Evolutionary conservation across 2,888 invertebrate genomes (phyloP), one percentile per base, ranked within the genome.

Genomic region (Dryococelus australis): DNA sequence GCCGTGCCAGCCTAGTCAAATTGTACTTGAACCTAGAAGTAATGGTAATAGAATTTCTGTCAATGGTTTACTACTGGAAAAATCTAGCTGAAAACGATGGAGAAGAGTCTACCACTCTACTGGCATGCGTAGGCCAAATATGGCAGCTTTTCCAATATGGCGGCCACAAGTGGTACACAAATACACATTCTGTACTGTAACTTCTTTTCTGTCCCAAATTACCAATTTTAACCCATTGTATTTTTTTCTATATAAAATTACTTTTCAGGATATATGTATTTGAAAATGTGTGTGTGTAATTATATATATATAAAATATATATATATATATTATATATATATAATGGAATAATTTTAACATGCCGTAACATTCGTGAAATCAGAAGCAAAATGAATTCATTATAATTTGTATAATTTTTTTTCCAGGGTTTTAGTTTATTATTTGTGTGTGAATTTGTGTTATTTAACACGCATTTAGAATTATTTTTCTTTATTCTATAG

Each of bases 1-100:
- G n/a, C n/a, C n/a, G n/a, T n/a, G n/a, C n/a, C n/a, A n/a, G 83
- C 28, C 83, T 83, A 83, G 83, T 83, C 83, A 83, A 27, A 83
- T 83, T 83, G 27, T 83, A 9, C n/a, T n/a, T n/a, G n/a, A n/a
- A n/a, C n/a, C n/a, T n/a, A n/a, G n/a, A n/a, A n/a, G n/a, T n/a
- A n/a, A n/a, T n/a, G n/a, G n/a, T n/a, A n/a, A n/a, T n/a, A n/a
- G n/a, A n/a, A n/a, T n/a, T n/a, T n/a, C n/a, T 83, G 83, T 26
- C 83, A 83, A 27, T 43, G 83, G 83, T 83, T 83, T 83, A 26
- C 5, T 83, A 83, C 83, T 83, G 10, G 28, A 80, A 80, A 80
- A 6, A 2, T 13, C 26, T 27, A 28, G 43, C 83, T 83, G 24
- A 83, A 83, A 83, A 83, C 28, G 83, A 27, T 83, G n/a, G n/a